Evolutionary conservation across 2,797 vertebrate species (phyloP), one percentile per base, ranked within the genome.

Genomic region (Chelon auratus): DNA sequence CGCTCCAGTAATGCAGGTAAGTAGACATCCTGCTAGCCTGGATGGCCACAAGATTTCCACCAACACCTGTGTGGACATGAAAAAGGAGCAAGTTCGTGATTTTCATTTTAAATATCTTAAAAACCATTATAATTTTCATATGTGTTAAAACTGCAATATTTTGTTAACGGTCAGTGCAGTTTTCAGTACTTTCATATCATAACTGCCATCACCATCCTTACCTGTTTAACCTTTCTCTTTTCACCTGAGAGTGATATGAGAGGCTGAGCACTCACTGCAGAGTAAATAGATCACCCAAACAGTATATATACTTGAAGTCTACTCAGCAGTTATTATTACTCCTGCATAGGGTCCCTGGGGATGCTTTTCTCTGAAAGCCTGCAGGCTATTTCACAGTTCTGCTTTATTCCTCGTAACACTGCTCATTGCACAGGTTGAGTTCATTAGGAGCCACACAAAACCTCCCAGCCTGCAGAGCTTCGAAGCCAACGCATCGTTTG

Each of bases 21-120:
- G 96, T 97, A 33, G 96, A 97, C 88, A 97, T 95, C 56, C 96
- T 95, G 84, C 96, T 97, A 62, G 95, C 96, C 81, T 97, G 96
- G 85, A 97, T 95, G 55, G 96, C 96, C 0, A 96, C 96, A 39
- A 97, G 93, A 72, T 97, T 98, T 55, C 96, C 97, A 24, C 95
- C 97, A 1, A 96, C 95, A 74, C 96, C 96, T 97, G 70, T 0
- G 37, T 15, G 5, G 61, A 63, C 13, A 48, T 4, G 7, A 9
- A 59, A 50, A 51, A 17, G 2, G 1, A 62, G 60, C 5, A 45
- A 22, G 50, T 51, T 20, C 12, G 26, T 12, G 1, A 47, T 4
- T 26, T 26, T 26, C 24, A 26, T 3, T 26, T 26, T 26, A 26
- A 26, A 26, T 26, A 26, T 26, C 24, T 26, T 26, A 3, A 26